A percentile compares a stretch with the other conserved stretches of the same genome.
Evolutionary conservation across 2,797 vertebrate genomes (phyloP).

Genomic region (Microctenopoma stevenorrisi): DNA sequence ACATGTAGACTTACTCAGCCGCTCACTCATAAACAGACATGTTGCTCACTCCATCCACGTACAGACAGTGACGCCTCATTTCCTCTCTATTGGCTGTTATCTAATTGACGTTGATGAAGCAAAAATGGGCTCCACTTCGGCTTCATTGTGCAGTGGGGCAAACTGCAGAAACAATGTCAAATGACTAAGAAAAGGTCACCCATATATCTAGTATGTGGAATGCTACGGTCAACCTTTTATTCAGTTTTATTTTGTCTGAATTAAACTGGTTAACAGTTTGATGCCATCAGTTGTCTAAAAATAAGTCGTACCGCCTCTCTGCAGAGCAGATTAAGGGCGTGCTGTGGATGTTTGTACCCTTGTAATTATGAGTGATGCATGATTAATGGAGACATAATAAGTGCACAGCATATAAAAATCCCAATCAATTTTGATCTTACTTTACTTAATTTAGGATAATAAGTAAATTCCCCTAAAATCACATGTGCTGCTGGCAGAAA

Average conservation of each 20-base stretch:
- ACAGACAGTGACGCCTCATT: conserved; percentile 24
- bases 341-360: conserved; percentile 42
- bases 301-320: not conserved
- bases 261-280: not conserved
- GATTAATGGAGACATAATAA: conserved; percentile 9
- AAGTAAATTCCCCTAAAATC: not conserved
- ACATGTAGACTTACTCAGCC: conserved; percentile 11
- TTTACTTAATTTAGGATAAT: not conserved
- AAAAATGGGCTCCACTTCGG: not conserved
- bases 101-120: conserved; percentile 38
- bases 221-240: conserved; percentile 24
- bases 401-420: conserved; percentile 14
- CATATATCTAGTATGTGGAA: not conserved
- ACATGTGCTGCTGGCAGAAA: conserved; percentile 2
- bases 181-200: conserved; percentile 36
- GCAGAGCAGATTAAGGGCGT: conserved; percentile 5
- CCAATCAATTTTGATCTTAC: conserved; percentile 1
- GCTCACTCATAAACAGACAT: conserved; percentile 15
- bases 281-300: not conserved
- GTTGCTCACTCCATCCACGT: conserved; percentile 8
- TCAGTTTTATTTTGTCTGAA: not conserved
- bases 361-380: conserved; percentile 27
- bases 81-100: conserved; percentile 35
- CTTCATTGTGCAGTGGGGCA: conserved; percentile 6
- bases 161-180: conserved; percentile 7